Base-by-base conservation (phyloP, 1,140 invertebrate genomes). In the Phenacoccus solenopsis region DNA sequence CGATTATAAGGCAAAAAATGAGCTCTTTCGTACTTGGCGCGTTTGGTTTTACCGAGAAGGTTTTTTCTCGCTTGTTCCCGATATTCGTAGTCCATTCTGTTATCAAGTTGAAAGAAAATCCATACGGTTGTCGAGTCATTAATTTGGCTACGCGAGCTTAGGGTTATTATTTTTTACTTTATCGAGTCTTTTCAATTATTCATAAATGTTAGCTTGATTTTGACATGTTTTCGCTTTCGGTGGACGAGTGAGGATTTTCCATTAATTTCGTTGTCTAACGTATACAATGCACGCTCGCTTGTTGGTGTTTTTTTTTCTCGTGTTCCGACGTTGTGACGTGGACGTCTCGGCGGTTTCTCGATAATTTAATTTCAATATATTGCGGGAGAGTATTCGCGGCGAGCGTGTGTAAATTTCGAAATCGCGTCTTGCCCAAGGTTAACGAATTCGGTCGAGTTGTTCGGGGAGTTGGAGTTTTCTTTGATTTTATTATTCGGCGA, bases 141-240 rank as follows among this genome's bases (percentile, higher is more conserved):
- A 49, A 49, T 49, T 49, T n/a, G 38, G 20, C 3, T 9, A 9
- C 20, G 13, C 38, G 16, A 49, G 38, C 38, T 32, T 13, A 13
- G 38, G 13, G 3, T 9, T 49, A 16, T 49, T 49, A 2, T 49
- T 49, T 16, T 49, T 49, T 49, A 49, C 5, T 49, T 49, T 49
- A 49, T 49, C 38, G 38, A 49, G 38, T 49, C 38, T 49, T 49
- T 49, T 49, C 38, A 49, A 49, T 49, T 49, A 49, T 49, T 49
- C 38, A 49, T 49, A 49, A 49, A 49, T 16, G 5, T 49, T 49
- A n/a, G 38, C 38, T 49, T 49, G 38, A 49, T 49, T 49, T 49
- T 49, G 38, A 49, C 38, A 49, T 49, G 16, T 49, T 49, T 13
- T 49, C 38, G 5, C 38, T 49, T n/a, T 49, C 12, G 38, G 38